A percentile compares a stretch with the other conserved stretches of the same genome.
These are phyloP conservation scores for Tetragonula carbonaria DNA, from an alignment of 2,888 invertebrate genomes.

Conservation along the genomic window DNA sequence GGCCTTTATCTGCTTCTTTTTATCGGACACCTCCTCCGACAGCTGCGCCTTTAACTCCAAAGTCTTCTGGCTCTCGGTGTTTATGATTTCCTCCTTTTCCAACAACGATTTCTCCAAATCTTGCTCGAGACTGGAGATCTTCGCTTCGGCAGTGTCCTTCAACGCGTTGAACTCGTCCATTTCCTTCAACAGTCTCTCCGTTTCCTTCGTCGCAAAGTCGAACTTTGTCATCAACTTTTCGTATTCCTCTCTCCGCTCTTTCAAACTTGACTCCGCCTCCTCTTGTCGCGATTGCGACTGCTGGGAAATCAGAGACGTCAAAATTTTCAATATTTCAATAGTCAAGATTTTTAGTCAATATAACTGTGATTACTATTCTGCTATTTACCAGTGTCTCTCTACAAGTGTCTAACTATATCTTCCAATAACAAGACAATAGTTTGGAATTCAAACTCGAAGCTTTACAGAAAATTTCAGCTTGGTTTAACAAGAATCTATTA, in stretches of 20 bases:
- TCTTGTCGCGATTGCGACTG: conserved; percentile 66
- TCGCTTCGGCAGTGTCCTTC: conserved; percentile 71
- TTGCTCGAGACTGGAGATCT: conserved; percentile 74
- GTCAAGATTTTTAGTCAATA: too few relatives aligned
- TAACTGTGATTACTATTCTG: too few relatives aligned
- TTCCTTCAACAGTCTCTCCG: conserved; percentile 71
- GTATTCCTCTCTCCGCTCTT: conserved; percentile 64
- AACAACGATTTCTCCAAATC: conserved; percentile 68
- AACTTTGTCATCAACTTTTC: conserved; percentile 68
- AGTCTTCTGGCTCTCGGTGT: conserved; percentile 68
- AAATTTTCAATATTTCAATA: background rate
- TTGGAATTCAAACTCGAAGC: too few relatives aligned
- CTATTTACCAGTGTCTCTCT: too few relatives aligned
- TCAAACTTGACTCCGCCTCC: conserved; percentile 64
- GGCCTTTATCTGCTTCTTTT: conserved; percentile 71
- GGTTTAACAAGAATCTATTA: too few relatives aligned
- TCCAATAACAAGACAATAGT: too few relatives aligned
- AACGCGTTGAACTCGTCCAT: conserved; percentile 74
- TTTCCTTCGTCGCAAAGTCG: conserved; percentile 71
- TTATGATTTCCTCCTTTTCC: conserved; percentile 68
- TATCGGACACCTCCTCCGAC: conserved; percentile 73
- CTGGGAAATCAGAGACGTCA: conserved; percentile 45
- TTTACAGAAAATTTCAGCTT: too few relatives aligned
- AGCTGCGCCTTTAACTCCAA: conserved; percentile 69
- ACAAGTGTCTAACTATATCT: too few relatives aligned